Evolutionary conservation across 1,140 invertebrate genomes (phyloP), one percentile per base, ranked within the genome.

Genomic region (Rhyacophila brunnea): DNA sequence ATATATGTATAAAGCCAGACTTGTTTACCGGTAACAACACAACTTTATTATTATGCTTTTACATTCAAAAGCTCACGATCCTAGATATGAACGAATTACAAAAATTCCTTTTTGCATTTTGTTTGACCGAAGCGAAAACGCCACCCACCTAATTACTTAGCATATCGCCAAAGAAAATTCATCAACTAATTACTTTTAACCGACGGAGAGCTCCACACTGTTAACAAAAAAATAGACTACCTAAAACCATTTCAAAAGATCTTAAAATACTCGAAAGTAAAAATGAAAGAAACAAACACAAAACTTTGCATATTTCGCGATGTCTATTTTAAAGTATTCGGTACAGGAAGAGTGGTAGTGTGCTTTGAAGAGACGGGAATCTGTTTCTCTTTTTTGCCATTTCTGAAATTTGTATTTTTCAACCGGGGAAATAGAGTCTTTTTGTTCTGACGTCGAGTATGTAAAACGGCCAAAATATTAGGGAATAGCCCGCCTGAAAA

Each of bases 121-220:
- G n/a, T 28, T 28, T 28, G 23, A 28, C 23, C 23, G 3, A 3
- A 28, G 23, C 9, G 23, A 28, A 28, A 28, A 5, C 3, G 3
- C 23, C 3, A 5, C 28, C 42, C 40, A 34, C 51, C 32, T 57
- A 57, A 49, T 49, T 57, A 50, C 55, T 42, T 49, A 57, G 35
- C 38, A 15, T 18, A 35, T 46, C 19, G 13, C 34, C 43, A 47
- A 46, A 48, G 45, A 56, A 57, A 48, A 57, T 57, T 57, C 46
- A 49, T 57, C 32, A 57, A 42, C 46, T 57, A 57, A 57, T 49
- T 49, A 49, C 46, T 50, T 42, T 44, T 35, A 49, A 43, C 55
- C 46, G 55, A 49, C 20, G 23, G 9, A 9, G 4, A 49, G 42
- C 46, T 35, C 46, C 46, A 38, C 35, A 28, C 38, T 28, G 35